phyloP scores from a whole-genome alignment of 2,797 vertebrate genomes.

The Ceyx erithaca region DNA sequence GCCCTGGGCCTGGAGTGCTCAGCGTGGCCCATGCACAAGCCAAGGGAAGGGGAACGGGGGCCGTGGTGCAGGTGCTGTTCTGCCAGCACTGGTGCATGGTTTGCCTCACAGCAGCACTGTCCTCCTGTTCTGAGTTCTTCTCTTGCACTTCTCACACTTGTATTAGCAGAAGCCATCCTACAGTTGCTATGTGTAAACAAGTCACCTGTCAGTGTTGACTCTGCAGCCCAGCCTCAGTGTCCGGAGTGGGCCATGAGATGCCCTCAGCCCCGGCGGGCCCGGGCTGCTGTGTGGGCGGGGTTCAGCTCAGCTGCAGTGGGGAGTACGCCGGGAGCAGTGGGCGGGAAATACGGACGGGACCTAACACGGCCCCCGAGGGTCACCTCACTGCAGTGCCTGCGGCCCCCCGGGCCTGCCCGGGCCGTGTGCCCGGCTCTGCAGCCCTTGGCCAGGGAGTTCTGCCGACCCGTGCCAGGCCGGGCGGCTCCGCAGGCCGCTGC shows the following conservation, averaged over 20 bases:
- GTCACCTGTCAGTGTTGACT: neutral
- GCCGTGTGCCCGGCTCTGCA: too few relatives aligned
- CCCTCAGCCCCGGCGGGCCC: neutral
- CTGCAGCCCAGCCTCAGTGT: neutral
- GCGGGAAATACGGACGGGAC: neutral
- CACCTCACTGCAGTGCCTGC: neutral
- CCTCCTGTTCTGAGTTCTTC: neutral
- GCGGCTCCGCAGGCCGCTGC: too few relatives aligned
- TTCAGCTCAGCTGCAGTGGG: too few relatives aligned
- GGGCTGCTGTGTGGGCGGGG: too few relatives aligned
- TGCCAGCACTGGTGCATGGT: rapidly evolving
- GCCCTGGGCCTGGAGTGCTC: neutral
- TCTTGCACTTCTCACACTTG: neutral
- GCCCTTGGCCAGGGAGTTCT: too few relatives aligned
- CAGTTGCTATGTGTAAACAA: neutral
- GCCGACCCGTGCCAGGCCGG: too few relatives aligned
- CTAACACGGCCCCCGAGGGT: rapidly evolving
- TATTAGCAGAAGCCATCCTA: neutral
- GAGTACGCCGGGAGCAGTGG: rapidly evolving
- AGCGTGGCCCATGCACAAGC: rapidly evolving
- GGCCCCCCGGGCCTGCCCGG: neutral
- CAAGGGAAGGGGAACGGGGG: neutral
- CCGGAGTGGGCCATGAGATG: neutral
- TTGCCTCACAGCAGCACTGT: neutral
- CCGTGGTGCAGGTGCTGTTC: rapidly evolving